Evolutionary conservation across 2,113 vertebrate species (phyloP).

Genomic region (Festucalex cinctus): DNA sequence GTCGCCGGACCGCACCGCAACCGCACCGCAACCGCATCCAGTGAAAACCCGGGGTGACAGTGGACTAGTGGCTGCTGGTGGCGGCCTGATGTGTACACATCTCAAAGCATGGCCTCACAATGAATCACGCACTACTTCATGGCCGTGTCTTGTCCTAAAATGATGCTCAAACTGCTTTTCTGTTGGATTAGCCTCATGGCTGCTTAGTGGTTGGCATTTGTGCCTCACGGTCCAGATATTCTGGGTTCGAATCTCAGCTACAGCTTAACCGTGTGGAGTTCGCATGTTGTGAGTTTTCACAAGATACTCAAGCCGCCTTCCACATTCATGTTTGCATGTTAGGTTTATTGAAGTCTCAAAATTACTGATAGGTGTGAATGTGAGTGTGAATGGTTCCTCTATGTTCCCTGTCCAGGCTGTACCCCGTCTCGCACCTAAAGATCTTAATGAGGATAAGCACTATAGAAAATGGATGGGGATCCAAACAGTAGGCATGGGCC

Average conservation of each 20-base stretch:
- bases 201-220: not conserved
- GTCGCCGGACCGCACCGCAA: too few relatives aligned
- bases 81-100: constrained; percentile 9
- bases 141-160: not conserved
- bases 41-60: too few relatives aligned
- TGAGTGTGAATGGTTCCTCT: not conserved
- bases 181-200: not conserved
- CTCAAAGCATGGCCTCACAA: constrained; percentile 4
- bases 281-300: not conserved
- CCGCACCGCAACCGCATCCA: too few relatives aligned
- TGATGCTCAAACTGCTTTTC: not conserved
- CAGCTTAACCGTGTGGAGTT: not conserved
- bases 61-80: constrained; percentile 14
- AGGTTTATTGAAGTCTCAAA: too few relatives aligned
- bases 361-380: not conserved
- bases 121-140: not conserved
- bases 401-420: not conserved
- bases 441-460: not conserved
- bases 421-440: not conserved
- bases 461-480: not conserved
- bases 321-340: not conserved
- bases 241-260: not conserved
- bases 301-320: too few relatives aligned
- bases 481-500: too few relatives aligned
- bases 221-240: not conserved